phyloP scores from a whole-genome alignment of 2,797 vertebrate genomes.

The Darevskia nairensis region DNA sequence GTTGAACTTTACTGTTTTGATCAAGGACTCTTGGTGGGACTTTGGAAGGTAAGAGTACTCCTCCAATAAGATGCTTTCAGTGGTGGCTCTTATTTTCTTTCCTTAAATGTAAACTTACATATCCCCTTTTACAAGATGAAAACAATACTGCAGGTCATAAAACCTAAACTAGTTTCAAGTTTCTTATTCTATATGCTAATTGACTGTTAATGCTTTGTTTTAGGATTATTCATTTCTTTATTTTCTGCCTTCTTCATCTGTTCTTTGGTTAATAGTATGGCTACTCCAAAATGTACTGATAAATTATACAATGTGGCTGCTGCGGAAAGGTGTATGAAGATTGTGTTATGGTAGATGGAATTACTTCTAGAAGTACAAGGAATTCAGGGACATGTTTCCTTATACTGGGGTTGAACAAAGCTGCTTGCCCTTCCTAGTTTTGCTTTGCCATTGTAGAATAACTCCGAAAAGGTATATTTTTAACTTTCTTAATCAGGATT shows the following conservation, averaged over 20 bases:
- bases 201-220: background rate
- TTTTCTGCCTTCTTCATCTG: background rate
- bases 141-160: background rate
- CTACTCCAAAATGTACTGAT: background rate
- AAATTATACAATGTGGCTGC: background rate
- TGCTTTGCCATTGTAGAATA: background rate
- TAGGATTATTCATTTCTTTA: background rate
- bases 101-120: background rate
- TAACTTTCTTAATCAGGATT: background rate
- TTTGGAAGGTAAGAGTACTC: slow-evolving; percentile 88
- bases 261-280: background rate
- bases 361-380: background rate
- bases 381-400: background rate
- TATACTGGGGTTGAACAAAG: background rate
- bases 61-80: background rate
- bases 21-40: slow-evolving; percentile 84
- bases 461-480: background rate
- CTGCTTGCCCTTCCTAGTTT: background rate
- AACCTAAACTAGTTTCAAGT: background rate
- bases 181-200: background rate
- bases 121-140: background rate
- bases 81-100: background rate
- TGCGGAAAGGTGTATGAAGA: no score
- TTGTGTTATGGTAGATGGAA: no score
- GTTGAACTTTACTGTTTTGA: slow-evolving; percentile 80